A percentile compares a stretch with the other conserved stretches of the same genome.
These are phyloP conservation scores for Chaetophractus vellerosus DNA, from an alignment of 2,797 vertebrate genomes.

Conservation along the genomic window DNA sequence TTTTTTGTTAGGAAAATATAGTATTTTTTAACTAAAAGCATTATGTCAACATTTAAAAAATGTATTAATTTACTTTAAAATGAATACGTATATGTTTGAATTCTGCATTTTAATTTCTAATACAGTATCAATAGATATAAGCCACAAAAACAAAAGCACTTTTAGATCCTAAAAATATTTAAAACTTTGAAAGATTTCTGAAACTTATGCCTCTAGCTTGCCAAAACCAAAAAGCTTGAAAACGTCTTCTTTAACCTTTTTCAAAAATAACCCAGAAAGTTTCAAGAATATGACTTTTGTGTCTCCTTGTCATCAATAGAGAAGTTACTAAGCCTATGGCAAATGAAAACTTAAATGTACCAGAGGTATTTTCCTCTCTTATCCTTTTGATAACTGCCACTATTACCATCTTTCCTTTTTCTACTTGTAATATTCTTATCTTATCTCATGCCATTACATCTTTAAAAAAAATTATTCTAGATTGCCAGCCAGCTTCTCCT, in stretches of 20 bases:
- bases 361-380: background rate
- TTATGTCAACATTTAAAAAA: background rate
- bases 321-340: background rate
- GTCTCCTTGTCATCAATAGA: background rate
- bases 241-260: background rate
- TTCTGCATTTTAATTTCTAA: background rate
- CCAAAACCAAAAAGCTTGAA: background rate
- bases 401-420: background rate
- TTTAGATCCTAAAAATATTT: background rate
- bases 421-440: background rate
- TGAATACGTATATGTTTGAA: background rate
- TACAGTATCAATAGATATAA: background rate
- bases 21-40: too few relatives aligned
- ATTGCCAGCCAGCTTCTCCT: background rate
- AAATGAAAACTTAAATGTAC: background rate
- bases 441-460: background rate
- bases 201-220: background rate
- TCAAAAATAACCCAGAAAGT: background rate
- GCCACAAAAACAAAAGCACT: background rate
- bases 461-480: background rate
- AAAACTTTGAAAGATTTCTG: background rate
- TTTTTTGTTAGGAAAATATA: background rate
- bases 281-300: background rate
- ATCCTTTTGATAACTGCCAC: background rate
- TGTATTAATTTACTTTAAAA: slow-evolving; percentile 18